Conservation (phyloP, 2,113 vertebrate genomes). For the Rutilus rutilus region DNA sequence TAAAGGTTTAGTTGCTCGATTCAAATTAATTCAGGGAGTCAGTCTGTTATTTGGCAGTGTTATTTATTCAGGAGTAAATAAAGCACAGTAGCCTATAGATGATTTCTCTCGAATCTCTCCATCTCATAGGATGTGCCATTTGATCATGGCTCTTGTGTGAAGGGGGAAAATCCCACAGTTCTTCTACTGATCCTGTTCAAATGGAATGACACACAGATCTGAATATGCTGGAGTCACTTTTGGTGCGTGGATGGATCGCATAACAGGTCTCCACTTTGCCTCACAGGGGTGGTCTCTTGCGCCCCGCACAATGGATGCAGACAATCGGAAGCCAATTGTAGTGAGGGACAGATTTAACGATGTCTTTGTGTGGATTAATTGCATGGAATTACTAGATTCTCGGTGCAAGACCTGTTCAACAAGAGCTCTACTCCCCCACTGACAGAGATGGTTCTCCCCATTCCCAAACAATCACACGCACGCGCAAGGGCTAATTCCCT, state of each 20-base stretch:
- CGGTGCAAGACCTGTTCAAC: conserved; percentile 45
- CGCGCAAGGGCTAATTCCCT: not conserved
- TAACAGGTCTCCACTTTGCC: conserved; percentile 73
- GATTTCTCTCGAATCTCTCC: not conserved
- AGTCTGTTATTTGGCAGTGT: conserved; percentile 2
- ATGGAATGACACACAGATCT: conserved; percentile 5
- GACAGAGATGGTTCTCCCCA: conserved; percentile 66
- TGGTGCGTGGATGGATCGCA: conserved; percentile 59
- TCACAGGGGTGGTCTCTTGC: conserved; percentile 78
- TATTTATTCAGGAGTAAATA: conserved; percentile 9
- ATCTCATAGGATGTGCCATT: not conserved
- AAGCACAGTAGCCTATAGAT: not conserved
- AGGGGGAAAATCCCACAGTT: not conserved
- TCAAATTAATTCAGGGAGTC: not conserved
- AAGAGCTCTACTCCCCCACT: conserved; percentile 74
- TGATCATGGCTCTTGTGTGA: not conserved
- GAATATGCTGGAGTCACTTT: not conserved
- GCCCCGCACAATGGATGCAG: conserved; percentile 72
- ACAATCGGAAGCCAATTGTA: conserved; percentile 72
- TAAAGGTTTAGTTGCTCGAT: not conserved
- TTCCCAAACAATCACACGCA: conserved; percentile 57
- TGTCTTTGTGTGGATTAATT: conserved; percentile 92
- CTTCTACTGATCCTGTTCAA: not conserved
- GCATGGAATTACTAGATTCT: conserved; percentile 84
- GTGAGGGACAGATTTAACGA: conserved; percentile 87